phyloP scores from a whole-genome alignment of 2,797 vertebrate species.

The Enteromius radiatus region DNA sequence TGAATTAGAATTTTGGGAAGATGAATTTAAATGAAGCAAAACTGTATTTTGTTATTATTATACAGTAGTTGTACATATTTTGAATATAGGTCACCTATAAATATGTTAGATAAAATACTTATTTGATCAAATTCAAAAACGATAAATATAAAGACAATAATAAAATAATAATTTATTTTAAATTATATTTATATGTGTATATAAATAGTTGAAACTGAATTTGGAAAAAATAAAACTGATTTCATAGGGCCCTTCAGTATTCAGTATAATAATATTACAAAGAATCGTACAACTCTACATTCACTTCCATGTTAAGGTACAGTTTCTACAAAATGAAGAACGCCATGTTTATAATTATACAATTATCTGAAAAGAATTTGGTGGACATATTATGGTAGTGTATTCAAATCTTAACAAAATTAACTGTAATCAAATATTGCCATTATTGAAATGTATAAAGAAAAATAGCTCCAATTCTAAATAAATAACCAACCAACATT shows the following conservation, averaged over 20 bases:
- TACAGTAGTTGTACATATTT: background rate
- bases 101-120: too few relatives aligned
- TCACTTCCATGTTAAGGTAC: background rate
- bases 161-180: too few relatives aligned
- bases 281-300: background rate
- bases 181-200: too few relatives aligned
- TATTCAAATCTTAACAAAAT: background rate
- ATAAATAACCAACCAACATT: background rate
- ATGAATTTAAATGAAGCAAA: background rate
- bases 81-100: background rate
- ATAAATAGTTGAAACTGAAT: too few relatives aligned
- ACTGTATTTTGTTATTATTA: background rate
- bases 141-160: too few relatives aligned
- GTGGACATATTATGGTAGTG: background rate
- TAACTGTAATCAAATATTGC: background rate
- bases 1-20: background rate
- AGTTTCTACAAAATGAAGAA: background rate
- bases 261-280: background rate
- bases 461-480: background rate
- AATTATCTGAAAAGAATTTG: background rate
- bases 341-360: background rate
- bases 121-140: too few relatives aligned
- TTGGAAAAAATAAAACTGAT: too few relatives aligned
- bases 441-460: background rate
- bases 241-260: too few relatives aligned